These are phyloP conservation scores for Silurus lanzhouensis DNA, from an alignment of 2,797 vertebrate species.

Conservation along the genomic window DNA sequence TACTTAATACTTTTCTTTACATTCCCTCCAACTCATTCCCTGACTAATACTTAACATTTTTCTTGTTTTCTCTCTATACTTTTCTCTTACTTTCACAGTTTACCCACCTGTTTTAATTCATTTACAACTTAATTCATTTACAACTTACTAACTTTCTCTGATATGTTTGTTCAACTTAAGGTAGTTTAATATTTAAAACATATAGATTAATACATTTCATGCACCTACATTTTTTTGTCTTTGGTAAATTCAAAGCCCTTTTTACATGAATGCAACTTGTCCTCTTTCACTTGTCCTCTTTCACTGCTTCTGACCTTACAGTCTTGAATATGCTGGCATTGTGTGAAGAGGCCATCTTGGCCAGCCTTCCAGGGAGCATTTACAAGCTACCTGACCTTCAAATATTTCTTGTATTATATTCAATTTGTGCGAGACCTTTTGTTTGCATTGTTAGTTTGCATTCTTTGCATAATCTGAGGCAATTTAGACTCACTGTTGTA, in stretches of 20 bases:
- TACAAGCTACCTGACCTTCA: conserved; percentile 13
- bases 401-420: not conserved
- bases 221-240: conserved; percentile 53
- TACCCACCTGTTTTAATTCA: conserved; percentile 1
- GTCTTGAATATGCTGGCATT: not conserved
- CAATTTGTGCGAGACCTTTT: conserved; percentile 8
- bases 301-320: not conserved
- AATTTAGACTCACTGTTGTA: not conserved
- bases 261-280: conserved; percentile 42
- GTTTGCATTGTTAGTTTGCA: not conserved
- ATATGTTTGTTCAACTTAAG: conserved; percentile 58
- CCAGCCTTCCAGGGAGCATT: not conserved
- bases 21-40: conserved; percentile 17
- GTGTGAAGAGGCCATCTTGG: conserved; percentile 1
- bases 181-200: conserved; percentile 60
- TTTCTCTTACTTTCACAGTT: not conserved
- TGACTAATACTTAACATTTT: conserved; percentile 22
- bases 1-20: conserved; percentile 50
- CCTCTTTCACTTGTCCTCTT: conserved; percentile 29
- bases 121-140: conserved; percentile 5
- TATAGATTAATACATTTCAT: conserved; percentile 63
- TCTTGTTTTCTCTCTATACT: conserved; percentile 5
- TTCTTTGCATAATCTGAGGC: not conserved
- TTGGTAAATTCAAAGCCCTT: conserved; percentile 35
- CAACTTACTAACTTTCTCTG: conserved; percentile 5